Evolutionary conservation across 64 coral and sea anemone genomes (phyloP), one percentile per base, ranked within the genome.

Genomic region (Hydrozoanthus tunicans): DNA sequence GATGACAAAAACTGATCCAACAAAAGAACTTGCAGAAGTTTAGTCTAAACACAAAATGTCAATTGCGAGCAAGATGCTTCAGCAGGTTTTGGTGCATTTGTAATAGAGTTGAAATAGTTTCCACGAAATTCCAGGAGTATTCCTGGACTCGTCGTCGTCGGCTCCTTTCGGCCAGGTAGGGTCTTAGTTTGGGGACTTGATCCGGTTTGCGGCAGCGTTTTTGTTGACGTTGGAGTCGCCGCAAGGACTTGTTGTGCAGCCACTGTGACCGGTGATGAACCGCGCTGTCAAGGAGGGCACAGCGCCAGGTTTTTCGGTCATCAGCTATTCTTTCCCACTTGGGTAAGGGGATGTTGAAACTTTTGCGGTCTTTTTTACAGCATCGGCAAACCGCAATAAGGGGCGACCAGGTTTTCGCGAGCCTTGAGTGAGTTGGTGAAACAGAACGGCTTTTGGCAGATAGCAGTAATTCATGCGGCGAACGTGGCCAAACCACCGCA

Each of bases 401-500:
- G 24, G 70, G 70, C 70, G 24, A 73, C 70, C 70, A 73, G 70
- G 70, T 27, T 73, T 73, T 24, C 20, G 70, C 70, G 70, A 27
- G 70, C 70, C 70, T 26, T 73, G 70, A 26, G 70, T 2, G 70
- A 73, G 70, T 25, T 73, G 70, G 20, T n/a, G 23, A 25, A 26
- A 73, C 70, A 73, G 70, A 73, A n/a, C 70, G 23, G 70, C 24
- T 75, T 52, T 75, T 75, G 72, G 72, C 72, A 75, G 72, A 52
- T 32, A 32, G 26, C 25, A 51, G 72, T 75, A 24, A 32, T 51
- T 75, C 72, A 75, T 43, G 32, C 32, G 32, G 32, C 0, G 0
- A 43, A 43, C 32, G 32, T 75, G 72, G 52, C 72, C 32, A 75
- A 75, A 32, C 72, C 26, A 75, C 72, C 72, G 72, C 32, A 43